Evolutionary conservation across 2,888 invertebrate species (phyloP).

Genomic region (Pycnomerus fuliginosus): DNA sequence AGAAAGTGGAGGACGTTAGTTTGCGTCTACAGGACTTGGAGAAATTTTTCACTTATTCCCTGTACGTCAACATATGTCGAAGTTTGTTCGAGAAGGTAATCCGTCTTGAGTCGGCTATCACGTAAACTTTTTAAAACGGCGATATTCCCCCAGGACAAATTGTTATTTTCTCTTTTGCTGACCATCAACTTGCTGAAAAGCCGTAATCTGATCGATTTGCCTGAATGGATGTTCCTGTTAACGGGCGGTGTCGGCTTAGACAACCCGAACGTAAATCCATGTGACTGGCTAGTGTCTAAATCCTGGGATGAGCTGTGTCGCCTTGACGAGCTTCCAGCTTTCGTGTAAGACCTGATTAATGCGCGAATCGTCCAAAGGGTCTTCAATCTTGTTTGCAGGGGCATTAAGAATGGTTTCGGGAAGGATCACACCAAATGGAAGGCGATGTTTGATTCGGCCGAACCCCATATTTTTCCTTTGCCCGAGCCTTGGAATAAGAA

Average conservation of each 20-base stretch:
- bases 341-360: constrained; percentile 39
- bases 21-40: constrained; percentile 73
- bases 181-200: constrained; percentile 69
- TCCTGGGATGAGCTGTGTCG: constrained; percentile 80
- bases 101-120: not conserved
- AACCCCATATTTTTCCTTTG: constrained; percentile 69
- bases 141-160: constrained; percentile 67
- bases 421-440: constrained; percentile 67
- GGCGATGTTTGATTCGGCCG: constrained; percentile 67
- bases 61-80: constrained; percentile 89
- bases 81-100: constrained; percentile 87
- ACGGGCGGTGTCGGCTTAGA: constrained; percentile 83
- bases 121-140: not conserved
- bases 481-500: constrained; percentile 70
- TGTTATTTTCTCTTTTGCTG: constrained; percentile 80
- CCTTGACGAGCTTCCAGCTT: constrained; percentile 57
- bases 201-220: constrained; percentile 59
- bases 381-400: constrained; percentile 46
- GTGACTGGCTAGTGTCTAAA: constrained; percentile 68
- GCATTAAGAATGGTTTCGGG: constrained; percentile 67
- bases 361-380: not conserved
- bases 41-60: constrained; percentile 81
- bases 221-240: constrained; percentile 83
- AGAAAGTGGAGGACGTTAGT: constrained; percentile 77
- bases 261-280: constrained; percentile 70